These are phyloP conservation scores for Dendroctonus valens DNA, from an alignment of 1,140 invertebrate genomes.

Conservation along the genomic window DNA sequence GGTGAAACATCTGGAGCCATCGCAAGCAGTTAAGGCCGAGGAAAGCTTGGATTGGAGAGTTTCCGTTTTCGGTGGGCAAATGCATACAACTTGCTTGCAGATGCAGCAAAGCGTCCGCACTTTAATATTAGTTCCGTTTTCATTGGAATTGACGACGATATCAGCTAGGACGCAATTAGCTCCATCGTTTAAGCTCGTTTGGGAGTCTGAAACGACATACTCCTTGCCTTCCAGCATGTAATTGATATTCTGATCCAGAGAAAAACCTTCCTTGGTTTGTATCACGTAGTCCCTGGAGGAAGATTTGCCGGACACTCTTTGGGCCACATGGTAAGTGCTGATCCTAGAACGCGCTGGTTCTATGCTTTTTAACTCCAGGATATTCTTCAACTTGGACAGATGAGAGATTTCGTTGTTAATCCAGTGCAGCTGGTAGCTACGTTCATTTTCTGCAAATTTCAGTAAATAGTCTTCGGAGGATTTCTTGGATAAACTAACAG, in stretches of 20 bases:
- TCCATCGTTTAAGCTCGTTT: not conserved
- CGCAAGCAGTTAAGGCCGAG: not conserved
- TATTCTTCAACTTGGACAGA: slow-evolving; percentile 40
- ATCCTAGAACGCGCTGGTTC: not conserved
- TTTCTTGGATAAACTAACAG: not conserved
- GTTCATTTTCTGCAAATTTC: slow-evolving; percentile 44
- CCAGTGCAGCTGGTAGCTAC: slow-evolving; percentile 44
- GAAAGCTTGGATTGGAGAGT: not conserved
- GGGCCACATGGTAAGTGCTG: slow-evolving; percentile 5
- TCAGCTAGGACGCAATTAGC: slow-evolving; percentile 22
- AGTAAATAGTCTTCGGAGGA: slow-evolving; percentile 37
- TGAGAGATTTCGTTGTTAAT: slow-evolving; percentile 47
- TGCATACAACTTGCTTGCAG: slow-evolving; percentile 23
- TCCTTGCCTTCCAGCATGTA: slow-evolving; percentile 30
- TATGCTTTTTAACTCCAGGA: slow-evolving; percentile 7
- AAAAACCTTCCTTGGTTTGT: slow-evolving; percentile 13
- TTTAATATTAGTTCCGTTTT: slow-evolving; percentile 37
- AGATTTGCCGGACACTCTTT: slow-evolving; percentile 6
- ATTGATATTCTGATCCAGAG: slow-evolving; percentile 7
- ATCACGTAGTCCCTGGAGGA: slow-evolving; percentile 34
- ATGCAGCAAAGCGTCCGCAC: slow-evolving; percentile 31
- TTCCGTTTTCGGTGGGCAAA: not conserved
- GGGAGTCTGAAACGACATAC: slow-evolving; percentile 14
- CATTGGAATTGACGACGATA: slow-evolving; percentile 32
- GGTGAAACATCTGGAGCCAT: too few relatives aligned